Evolutionary conservation across 2,888 invertebrate species (phyloP).

Genomic region (Lasioglossum lativentre): DNA sequence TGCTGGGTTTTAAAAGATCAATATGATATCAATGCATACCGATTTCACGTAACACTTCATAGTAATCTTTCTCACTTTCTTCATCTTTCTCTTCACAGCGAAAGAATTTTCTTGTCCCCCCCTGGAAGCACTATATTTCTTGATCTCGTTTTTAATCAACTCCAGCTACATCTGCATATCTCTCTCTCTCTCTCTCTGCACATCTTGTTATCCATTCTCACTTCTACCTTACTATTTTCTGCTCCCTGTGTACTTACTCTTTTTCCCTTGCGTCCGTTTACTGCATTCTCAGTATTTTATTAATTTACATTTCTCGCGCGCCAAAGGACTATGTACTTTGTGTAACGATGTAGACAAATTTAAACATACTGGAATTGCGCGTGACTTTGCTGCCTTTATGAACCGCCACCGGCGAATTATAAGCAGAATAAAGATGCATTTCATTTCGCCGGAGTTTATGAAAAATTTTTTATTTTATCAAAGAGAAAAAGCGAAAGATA

Average conservation of each 20-base stretch:
- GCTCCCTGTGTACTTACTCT: background rate
- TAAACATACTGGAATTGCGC: background rate
- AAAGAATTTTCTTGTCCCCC: no score
- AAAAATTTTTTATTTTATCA: background rate
- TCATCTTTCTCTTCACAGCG: background rate
- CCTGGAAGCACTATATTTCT: background rate
- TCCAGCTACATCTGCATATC: background rate
- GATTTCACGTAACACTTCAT: background rate
- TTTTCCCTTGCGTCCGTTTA: background rate
- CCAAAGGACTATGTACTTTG: background rate
- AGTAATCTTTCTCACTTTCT: background rate
- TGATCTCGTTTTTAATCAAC: background rate
- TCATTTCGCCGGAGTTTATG: background rate
- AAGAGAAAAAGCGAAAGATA: background rate
- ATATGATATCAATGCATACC: background rate
- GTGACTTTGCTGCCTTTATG: background rate
- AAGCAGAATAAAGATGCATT: background rate
- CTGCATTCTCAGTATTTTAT: background rate
- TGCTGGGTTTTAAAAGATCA: background rate
- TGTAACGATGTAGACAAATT: background rate
- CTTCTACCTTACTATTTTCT: background rate
- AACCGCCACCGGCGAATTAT: background rate
- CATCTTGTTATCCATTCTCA: background rate
- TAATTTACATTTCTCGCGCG: background rate
- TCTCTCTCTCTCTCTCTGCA: background rate